A percentile compares a stretch with the other conserved stretches of the same genome.
phyloP scores from a whole-genome alignment of 2,888 invertebrate species.

The Eumerus sabulonum region DNA sequence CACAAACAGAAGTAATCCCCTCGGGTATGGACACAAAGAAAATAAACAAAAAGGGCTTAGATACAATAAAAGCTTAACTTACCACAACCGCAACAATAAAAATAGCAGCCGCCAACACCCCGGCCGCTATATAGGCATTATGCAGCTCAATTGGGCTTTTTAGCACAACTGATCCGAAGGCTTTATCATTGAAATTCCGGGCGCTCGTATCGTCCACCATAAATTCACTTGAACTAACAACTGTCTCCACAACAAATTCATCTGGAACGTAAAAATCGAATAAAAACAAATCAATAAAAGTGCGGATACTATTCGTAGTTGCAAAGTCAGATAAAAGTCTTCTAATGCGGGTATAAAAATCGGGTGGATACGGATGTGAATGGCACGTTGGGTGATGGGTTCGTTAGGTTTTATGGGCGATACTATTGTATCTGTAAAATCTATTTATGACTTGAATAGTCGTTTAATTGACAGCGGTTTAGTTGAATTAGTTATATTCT shows the following conservation, averaged over 20 bases:
- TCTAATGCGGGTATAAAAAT: conserved; percentile 17
- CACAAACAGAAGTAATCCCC: conserved; percentile 52
- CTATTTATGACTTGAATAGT: no score
- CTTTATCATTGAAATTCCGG: conserved; percentile 79
- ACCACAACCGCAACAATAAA: conserved; percentile 87
- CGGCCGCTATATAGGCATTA: conserved; percentile 89
- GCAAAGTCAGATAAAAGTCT: conserved; percentile 1
- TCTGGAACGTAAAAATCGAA: conserved; percentile 79
- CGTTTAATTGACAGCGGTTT: no score
- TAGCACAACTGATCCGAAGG: conserved; percentile 78
- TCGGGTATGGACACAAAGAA: conserved; percentile 13
- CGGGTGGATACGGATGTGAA: not conserved
- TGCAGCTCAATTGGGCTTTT: conserved; percentile 83
- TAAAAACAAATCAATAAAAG: conserved; percentile 4
- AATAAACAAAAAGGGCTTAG: not conserved
- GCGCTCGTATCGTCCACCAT: conserved; percentile 79
- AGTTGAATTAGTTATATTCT: no score
- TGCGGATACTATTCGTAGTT: not conserved
- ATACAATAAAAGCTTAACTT: conserved; percentile 74
- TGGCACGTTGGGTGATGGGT: no score
- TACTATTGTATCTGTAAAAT: no score
- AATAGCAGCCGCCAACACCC: conserved; percentile 87
- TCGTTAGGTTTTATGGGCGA: no score
- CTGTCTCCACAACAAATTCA: conserved; percentile 85
- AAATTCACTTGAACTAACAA: conserved; percentile 80